Conservation (phyloP, 2,113 vertebrate genomes). For the Rhinogobius similis region DNA sequence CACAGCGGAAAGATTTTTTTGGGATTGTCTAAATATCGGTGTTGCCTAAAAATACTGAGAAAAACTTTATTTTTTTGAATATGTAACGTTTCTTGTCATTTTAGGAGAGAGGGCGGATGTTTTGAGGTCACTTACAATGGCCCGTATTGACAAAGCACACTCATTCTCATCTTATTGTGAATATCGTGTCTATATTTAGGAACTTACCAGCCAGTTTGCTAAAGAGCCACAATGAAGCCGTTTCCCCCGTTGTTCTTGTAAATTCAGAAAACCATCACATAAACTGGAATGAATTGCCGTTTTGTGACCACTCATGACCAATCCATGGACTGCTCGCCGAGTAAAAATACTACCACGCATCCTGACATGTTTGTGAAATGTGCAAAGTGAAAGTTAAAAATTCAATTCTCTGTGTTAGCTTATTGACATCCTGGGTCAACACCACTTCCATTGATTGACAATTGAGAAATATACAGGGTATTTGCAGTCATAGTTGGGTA, state of each 20-base stretch:
- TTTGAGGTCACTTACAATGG: slow-evolving; percentile 41
- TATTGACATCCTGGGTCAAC: slow-evolving; percentile 57
- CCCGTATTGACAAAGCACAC: slow-evolving; percentile 72
- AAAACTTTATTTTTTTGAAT: slow-evolving; percentile 72
- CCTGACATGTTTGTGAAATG: slow-evolving; percentile 70
- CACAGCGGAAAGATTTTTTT: slow-evolving; percentile 60
- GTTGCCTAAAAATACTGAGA: slow-evolving; percentile 68
- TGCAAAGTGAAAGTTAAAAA: slow-evolving; percentile 66
- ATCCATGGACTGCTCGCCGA: slow-evolving; percentile 57
- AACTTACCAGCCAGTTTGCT: slow-evolving; percentile 11
- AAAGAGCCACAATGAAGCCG: slow-evolving; percentile 27
- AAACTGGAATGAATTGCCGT: slow-evolving; percentile 52
- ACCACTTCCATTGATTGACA: slow-evolving; percentile 40
- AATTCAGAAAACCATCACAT: slow-evolving; percentile 45
- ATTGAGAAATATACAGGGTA: slow-evolving; percentile 65
- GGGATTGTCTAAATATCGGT: slow-evolving; percentile 50
- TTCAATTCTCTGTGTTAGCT: slow-evolving; percentile 59
- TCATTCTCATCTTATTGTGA: slow-evolving; percentile 65
- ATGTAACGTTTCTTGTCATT: slow-evolving; percentile 66
- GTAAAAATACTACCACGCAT: slow-evolving; percentile 53
- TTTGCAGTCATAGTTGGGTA: slow-evolving; percentile 56
- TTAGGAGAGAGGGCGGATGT: slow-evolving; percentile 51
- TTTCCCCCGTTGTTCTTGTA: slow-evolving; percentile 58
- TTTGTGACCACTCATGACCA: slow-evolving; percentile 64
- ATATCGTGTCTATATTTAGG: slow-evolving; percentile 46